A percentile compares a stretch with the other conserved stretches of the same genome.
Conservation (phyloP, 2,113 vertebrate species). For the Bufo gargarizans region DNA sequence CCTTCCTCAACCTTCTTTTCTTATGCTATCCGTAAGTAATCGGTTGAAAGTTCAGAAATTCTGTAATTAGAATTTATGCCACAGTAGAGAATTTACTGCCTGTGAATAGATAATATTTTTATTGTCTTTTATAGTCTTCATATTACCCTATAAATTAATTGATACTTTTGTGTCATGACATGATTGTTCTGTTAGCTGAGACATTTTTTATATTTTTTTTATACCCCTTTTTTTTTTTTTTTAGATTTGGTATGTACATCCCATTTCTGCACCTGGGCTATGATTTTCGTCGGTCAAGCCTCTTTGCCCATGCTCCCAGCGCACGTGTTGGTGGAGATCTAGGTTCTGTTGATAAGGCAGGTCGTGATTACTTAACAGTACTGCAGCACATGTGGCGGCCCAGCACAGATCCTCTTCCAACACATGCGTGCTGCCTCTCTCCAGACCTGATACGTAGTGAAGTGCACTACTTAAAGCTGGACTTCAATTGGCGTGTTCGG, state of each 20-base stretch:
- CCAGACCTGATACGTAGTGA: conserved; percentile 95
- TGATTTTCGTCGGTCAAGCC: conserved; percentile 80
- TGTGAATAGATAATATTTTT: no score
- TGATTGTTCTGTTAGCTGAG: neutral
- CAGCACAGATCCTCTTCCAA: conserved; percentile 89
- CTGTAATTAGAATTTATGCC: neutral
- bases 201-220: neutral
- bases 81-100: no score
- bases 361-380: conserved; percentile 87
- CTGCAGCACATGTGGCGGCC: conserved; percentile 96
- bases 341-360: conserved; percentile 65
- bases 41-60: neutral
- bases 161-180: neutral
- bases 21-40: conserved; percentile 97
- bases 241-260: conserved; percentile 97
- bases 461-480: conserved; percentile 95
- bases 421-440: conserved; percentile 96
- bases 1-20: conserved; percentile 95
- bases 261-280: conserved; percentile 92
- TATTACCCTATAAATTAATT: neutral
- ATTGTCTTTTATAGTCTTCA: no score
- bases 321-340: conserved; percentile 81
- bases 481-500: conserved; percentile 99
- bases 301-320: conserved; percentile 83
- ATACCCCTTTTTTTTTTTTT: neutral